A percentile compares a stretch with the other conserved stretches of the same genome.
phyloP scores from a whole-genome alignment of 2,797 vertebrate genomes.

The Potorous gilbertii region DNA sequence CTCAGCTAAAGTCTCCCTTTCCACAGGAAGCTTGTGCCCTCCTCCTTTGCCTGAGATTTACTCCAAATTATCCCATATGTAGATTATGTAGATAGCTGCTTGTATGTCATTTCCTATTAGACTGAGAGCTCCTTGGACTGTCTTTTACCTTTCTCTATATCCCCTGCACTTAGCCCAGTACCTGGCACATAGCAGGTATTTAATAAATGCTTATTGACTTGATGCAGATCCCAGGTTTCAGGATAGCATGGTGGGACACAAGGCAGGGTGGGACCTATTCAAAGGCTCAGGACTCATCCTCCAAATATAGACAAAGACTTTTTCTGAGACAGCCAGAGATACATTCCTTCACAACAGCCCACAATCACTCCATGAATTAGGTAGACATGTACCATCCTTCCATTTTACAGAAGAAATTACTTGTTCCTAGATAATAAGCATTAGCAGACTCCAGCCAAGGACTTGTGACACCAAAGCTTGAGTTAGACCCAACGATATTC shows the following conservation, averaged over 20 bases:
- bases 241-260: not conserved
- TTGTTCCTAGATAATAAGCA: not conserved
- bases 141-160: no score
- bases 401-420: not conserved
- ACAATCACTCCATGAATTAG: not conserved
- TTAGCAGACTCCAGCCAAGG: not conserved
- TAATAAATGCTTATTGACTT: not conserved
- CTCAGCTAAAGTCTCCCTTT: no score
- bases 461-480: not conserved
- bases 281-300: not conserved
- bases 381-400: not conserved
- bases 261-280: not conserved
- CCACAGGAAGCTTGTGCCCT: not conserved
- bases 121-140: not conserved
- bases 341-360: not conserved
- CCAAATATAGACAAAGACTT: not conserved
- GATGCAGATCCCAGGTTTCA: not conserved
- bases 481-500: not conserved
- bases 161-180: not conserved
- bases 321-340: not conserved
- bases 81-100: no score
- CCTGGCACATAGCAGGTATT: not conserved
- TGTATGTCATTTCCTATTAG: not conserved
- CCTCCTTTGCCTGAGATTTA: not conserved
- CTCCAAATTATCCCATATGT: not conserved